A percentile compares a stretch with the other conserved stretches of the same genome.
These are phyloP conservation scores for Sebastes schlegelii DNA, from an alignment of 2,113 vertebrate genomes.

Conservation along the genomic window DNA sequence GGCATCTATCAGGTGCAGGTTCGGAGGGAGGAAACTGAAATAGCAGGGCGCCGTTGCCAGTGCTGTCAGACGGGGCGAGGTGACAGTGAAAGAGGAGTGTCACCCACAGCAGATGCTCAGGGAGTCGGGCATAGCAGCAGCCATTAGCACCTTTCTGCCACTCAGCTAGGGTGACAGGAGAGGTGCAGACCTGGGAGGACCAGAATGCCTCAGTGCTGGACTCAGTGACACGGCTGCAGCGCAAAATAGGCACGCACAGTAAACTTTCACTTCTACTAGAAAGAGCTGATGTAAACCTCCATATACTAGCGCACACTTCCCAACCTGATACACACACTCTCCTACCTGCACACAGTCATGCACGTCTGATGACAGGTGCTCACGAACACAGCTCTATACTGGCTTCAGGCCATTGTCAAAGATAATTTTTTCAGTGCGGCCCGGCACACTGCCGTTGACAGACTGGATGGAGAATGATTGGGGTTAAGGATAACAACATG, in stretches of 20 bases:
- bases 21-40: constrained; percentile 66
- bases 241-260: constrained; percentile 48
- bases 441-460: constrained; percentile 57
- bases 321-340: constrained; percentile 15
- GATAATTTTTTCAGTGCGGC: constrained; percentile 48
- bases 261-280: constrained; percentile 65
- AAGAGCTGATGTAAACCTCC: constrained; percentile 41
- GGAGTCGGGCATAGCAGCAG: constrained; percentile 77
- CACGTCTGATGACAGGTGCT: constrained; percentile 62
- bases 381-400: constrained; percentile 52
- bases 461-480: constrained; percentile 70
- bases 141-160: constrained; percentile 86
- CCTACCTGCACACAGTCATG: constrained; percentile 30
- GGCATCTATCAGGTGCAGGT: constrained; percentile 70
- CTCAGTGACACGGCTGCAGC: constrained; percentile 54
- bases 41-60: constrained; percentile 59
- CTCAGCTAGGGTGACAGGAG: constrained; percentile 75
- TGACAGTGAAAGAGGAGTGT: constrained; percentile 80
- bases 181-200: constrained; percentile 73
- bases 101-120: constrained; percentile 83
- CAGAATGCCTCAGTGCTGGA: constrained; percentile 50
- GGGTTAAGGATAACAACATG: constrained; percentile 66
- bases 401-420: constrained; percentile 75
- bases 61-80: constrained; percentile 75
- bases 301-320: constrained; percentile 14